Conservation (phyloP, 2,888 invertebrate genomes). For the Drosophila diplacantha region DNA sequence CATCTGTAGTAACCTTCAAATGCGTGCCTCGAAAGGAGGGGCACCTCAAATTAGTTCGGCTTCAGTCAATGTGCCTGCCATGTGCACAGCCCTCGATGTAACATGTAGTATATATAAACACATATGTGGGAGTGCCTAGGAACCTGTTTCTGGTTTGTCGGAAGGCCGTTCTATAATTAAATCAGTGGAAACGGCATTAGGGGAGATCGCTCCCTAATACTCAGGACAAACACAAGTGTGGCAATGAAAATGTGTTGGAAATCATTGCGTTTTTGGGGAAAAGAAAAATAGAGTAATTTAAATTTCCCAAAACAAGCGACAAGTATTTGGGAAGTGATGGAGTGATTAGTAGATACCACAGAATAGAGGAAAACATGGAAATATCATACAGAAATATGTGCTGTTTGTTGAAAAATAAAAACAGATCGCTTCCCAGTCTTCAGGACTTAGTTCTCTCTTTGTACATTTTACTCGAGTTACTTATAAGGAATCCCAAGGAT, state of each 20-base stretch:
- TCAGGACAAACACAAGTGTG: slow-evolving; percentile 52
- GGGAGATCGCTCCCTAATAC: slow-evolving; percentile 50
- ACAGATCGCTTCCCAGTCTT: no score
- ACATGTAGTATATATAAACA: neutral
- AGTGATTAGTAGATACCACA: slow-evolving; percentile 11
- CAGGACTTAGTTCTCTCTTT: neutral
- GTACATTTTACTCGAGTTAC: neutral
- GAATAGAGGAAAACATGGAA: no score
- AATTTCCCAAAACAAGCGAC: slow-evolving; percentile 5
- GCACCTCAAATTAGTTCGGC: slow-evolving; percentile 53
- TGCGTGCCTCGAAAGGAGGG: slow-evolving; percentile 24
- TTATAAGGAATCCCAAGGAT: neutral
- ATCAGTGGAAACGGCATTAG: neutral
- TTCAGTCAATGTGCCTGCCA: slow-evolving; percentile 44
- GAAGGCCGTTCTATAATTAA: slow-evolving; percentile 59
- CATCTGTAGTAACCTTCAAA: slow-evolving; percentile 49
- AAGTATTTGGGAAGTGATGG: slow-evolving; percentile 19
- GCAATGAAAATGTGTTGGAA: slow-evolving; percentile 30
- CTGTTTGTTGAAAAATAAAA: no score
- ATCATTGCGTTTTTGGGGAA: slow-evolving; percentile 7
- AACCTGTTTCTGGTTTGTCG: slow-evolving; percentile 56
- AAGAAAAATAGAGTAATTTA: slow-evolving; percentile 5
- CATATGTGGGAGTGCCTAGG: slow-evolving; percentile 34
- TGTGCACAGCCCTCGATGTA: slow-evolving; percentile 11
- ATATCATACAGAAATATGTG: no score